Evolutionary conservation across 1,140 invertebrate genomes (phyloP), one percentile per base, ranked within the genome.

Genomic region (Drosophila eugracilis): DNA sequence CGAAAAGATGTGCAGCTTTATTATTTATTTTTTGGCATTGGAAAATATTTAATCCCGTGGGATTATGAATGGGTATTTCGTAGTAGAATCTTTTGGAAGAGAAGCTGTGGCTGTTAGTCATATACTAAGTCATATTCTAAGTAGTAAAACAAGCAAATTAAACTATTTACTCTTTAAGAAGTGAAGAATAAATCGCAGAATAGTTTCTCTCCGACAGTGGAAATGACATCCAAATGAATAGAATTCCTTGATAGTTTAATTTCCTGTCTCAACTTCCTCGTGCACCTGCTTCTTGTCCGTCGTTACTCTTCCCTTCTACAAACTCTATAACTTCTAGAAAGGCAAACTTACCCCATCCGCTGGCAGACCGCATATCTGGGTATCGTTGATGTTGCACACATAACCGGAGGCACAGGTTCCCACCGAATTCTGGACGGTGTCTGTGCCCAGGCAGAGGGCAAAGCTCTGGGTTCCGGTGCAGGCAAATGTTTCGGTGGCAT

Each of bases 381-480:
- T 5, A 34, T 49, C 41, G 17, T 77, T 60, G 4, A 53, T 47
- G 42, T 77, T 91, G 60, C 90, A 91, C 19, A 91, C 79, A 41
- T 77, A 80, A 28, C 66, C 70, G 1, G 50, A 5, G 21, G 52
- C 59, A 72, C 90, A 91, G 34, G 36, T 75, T 36, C 79, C 89
- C 3, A 4, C 7, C 2, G 75, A 76, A 15, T 60, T 30, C 6
- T 72, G 72, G 1, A 67, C 63, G 21, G 47, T 49, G 6, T 17
- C 26, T 15, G 74, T 81, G 42, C 86, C 86, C 42, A 85, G 55
- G 42, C 90, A 91, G 21, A 91, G 63, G 0, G 86, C 76, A 44
- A 85, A 91, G 34, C 58, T 85, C 15, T 41, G 57, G 14, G 69
- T 55, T 6, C 77, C 73, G 3, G 90, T 91, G 65, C 90, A 91